Percentiles rank a stretch among this genome's conserved stretches.
Conservation (phyloP, 1,140 invertebrate genomes). For the Drosophila pachea region DNA sequence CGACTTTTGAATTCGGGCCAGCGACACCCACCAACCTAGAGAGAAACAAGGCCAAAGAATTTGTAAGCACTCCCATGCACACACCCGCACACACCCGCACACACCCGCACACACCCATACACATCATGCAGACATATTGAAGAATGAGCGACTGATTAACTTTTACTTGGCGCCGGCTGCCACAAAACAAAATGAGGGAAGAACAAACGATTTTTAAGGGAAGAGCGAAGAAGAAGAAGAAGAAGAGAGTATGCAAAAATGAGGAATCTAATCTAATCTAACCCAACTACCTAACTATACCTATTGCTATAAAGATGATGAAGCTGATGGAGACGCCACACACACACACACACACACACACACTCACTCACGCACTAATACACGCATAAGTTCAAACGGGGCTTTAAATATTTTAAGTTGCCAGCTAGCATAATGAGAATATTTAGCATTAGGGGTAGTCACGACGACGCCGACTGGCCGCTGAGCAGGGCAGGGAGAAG, state of each 20-base stretch:
- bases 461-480: too few relatives aligned
- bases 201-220: conserved; percentile 33
- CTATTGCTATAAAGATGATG: conserved; percentile 49
- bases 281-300: conserved; percentile 66
- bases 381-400: conserved; percentile 72
- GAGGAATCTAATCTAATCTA: conserved; percentile 60
- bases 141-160: conserved; percentile 70
- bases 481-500: too few relatives aligned
- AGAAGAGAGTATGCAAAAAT: conserved; percentile 5
- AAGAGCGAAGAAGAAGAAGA: conserved; percentile 13
- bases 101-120: conserved; percentile 13
- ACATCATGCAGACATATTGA: conserved; percentile 39
- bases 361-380: conserved; percentile 62
- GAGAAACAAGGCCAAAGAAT: conserved; percentile 66
- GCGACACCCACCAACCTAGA: conserved; percentile 46
- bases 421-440: conserved; percentile 68
- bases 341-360: conserved; percentile 26
- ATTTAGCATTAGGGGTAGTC: conserved; percentile 26
- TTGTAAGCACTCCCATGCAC: background rate
- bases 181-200: conserved; percentile 21
- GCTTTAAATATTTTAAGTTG: conserved; percentile 74
- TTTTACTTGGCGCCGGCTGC: conserved; percentile 72
- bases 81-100: conserved; percentile 2
- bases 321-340: conserved; percentile 28
- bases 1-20: conserved; percentile 80